Evolutionary conservation across 1,140 invertebrate genomes (phyloP).

Genomic region (Linepithema humile): DNA sequence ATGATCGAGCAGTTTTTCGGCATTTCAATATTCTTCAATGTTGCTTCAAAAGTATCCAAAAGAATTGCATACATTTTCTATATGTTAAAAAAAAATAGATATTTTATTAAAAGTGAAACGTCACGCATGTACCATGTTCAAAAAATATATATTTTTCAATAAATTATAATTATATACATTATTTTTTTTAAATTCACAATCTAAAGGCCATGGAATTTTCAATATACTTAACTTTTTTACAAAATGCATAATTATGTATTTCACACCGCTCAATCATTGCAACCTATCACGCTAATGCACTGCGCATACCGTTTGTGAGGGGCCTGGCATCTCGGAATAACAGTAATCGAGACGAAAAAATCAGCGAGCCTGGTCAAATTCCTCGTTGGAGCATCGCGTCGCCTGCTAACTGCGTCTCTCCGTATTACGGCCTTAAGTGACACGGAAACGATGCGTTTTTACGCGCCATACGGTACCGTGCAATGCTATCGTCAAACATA

Average conservation of each 20-base stretch:
- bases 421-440: slow-evolving; percentile 47
- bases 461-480: slow-evolving; percentile 39
- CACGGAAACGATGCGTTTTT: slow-evolving; percentile 42
- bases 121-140: too few relatives aligned
- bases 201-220: too few relatives aligned
- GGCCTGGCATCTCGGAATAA: neutral
- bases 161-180: too few relatives aligned
- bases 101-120: too few relatives aligned
- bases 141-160: too few relatives aligned
- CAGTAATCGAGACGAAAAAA: neutral
- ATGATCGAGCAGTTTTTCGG: neutral
- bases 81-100: too few relatives aligned
- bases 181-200: too few relatives aligned
- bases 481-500: slow-evolving; percentile 45
- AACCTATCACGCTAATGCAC: neutral
- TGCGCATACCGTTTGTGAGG: neutral
- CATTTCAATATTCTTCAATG: neutral
- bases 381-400: slow-evolving; percentile 16
- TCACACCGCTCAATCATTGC: neutral
- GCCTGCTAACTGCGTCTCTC: neutral
- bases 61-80: too few relatives aligned
- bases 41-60: neutral
- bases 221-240: neutral
- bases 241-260: neutral
- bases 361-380: slow-evolving; percentile 37